Percentiles rank a stretch among this genome's conserved stretches.
Evolutionary conservation across 2,113 vertebrate species (phyloP).

Genomic region (Bos javanicus): DNA sequence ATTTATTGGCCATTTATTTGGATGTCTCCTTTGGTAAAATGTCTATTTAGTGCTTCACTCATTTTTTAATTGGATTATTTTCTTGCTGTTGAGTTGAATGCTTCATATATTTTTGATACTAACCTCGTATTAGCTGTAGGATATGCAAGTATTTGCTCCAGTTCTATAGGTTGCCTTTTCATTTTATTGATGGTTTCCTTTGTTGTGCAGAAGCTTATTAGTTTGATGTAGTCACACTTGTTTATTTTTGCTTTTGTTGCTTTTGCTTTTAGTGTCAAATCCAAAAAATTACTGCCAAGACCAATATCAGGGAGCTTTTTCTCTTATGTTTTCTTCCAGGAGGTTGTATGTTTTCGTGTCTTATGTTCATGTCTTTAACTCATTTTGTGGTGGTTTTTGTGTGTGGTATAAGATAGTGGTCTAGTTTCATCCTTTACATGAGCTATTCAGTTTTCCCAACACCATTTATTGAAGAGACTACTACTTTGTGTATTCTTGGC

Average conservation of each 20-base stretch:
- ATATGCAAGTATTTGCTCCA: neutral
- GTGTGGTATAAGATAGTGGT: neutral
- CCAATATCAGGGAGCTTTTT: neutral
- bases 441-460: neutral
- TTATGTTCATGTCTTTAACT: neutral
- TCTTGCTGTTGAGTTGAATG: neutral
- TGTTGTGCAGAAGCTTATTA: neutral
- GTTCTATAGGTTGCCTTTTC: neutral
- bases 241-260: neutral
- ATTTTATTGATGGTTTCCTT: neutral
- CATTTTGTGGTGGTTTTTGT: constrained; percentile 10
- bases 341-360: neutral
- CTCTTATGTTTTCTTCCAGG: neutral
- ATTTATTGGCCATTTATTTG: neutral
- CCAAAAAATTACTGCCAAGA: neutral
- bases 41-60: neutral
- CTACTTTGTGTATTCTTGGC: neutral
- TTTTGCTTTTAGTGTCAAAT: neutral
- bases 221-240: neutral
- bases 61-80: neutral
- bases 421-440: neutral
- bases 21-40: neutral
- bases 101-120: neutral
- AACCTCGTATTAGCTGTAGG: neutral
- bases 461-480: neutral